Evolutionary conservation across 2,888 invertebrate genomes (phyloP).

Genomic region (Campoplex nolae): DNA sequence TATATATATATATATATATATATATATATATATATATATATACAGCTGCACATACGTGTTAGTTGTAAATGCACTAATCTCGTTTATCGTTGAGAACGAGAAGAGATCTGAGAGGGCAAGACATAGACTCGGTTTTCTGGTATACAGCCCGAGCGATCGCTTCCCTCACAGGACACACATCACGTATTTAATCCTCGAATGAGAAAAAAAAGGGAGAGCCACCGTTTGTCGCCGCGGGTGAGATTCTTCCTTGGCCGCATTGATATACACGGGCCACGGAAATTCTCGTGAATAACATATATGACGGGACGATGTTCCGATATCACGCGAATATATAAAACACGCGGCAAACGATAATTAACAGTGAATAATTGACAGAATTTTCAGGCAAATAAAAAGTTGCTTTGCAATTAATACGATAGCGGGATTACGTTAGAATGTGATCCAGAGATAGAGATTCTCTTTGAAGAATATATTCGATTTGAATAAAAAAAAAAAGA

Average conservation of each 20-base stretch:
- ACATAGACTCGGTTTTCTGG: constrained; percentile 49
- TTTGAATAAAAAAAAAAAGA: background rate
- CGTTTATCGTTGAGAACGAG: constrained; percentile 71
- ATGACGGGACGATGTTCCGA: constrained; percentile 55
- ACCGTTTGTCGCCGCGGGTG: constrained; percentile 67
- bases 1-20: constrained; percentile 17
- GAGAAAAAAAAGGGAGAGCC: constrained; percentile 34
- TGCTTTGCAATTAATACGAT: background rate
- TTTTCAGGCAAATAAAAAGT: background rate
- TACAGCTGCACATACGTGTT: background rate
- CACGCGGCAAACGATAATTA: constrained; percentile 47
- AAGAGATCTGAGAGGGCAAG: constrained; percentile 69
- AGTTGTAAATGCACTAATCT: constrained; percentile 65
- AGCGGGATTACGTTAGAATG: background rate
- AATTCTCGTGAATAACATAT: constrained; percentile 9
- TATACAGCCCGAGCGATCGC: constrained; percentile 51
- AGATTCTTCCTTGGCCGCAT: constrained; percentile 50
- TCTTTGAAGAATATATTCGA: background rate
- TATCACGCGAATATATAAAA: constrained; percentile 51
- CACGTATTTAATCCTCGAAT: constrained; percentile 55
- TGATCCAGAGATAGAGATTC: background rate
- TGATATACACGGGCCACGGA: constrained; percentile 4
- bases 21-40: too few species aligned
- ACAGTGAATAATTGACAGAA: constrained; percentile 21
- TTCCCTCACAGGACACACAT: constrained; percentile 50